Evolutionary conservation across 92 coral and sea anemone genomes (phyloP).

Genomic region (Epizoanthus scotinus): DNA sequence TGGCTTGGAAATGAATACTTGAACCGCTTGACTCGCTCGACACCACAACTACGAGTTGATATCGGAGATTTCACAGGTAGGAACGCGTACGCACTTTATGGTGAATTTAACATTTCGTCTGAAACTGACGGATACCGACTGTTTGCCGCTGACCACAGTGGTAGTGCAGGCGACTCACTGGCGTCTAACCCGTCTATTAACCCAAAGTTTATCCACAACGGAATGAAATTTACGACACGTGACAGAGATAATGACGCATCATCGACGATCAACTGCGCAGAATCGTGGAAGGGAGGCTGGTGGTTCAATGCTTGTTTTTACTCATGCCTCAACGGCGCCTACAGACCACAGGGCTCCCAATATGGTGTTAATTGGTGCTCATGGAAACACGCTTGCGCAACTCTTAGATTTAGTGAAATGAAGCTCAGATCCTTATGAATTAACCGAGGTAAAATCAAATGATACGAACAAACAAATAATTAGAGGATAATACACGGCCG

Average conservation of each 20-base stretch:
- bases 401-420: conserved; percentile 28
- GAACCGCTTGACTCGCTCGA: conserved; percentile 19
- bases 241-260: conserved; percentile 27
- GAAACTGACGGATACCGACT: conserved; percentile 26
- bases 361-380: conserved; percentile 32
- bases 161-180: conserved; percentile 21
- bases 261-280: background rate
- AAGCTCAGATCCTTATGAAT: conserved; percentile 1
- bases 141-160: conserved; percentile 21
- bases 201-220: background rate
- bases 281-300: conserved; percentile 16
- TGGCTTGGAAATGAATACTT: conserved; percentile 44
- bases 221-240: conserved; percentile 34
- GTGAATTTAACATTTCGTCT: conserved; percentile 14
- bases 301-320: conserved; percentile 24
- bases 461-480: background rate
- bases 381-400: background rate
- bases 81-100: background rate
- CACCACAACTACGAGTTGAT: conserved; percentile 32
- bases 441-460: background rate
- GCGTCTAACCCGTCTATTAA: too few relatives aligned
- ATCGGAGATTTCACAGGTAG: background rate
- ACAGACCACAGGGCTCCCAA: background rate
- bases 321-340: conserved; percentile 14
- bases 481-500: too few relatives aligned